Conservation (phyloP, 2,888 invertebrate species). For the Melieria picta region DNA sequence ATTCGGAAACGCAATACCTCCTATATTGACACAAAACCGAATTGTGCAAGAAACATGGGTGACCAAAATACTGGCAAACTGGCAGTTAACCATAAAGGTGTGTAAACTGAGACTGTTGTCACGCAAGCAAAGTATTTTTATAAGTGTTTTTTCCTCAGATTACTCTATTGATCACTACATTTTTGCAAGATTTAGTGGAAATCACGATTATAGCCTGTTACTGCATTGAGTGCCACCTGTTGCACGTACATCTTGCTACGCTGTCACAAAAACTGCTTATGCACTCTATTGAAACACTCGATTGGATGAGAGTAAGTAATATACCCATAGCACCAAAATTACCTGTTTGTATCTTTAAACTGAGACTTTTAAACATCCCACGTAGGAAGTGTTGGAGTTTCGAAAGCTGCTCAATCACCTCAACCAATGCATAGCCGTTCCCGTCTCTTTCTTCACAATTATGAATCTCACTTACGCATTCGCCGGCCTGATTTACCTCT, state of each 20-base stretch:
- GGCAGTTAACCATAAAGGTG: slow-evolving; percentile 47
- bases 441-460: slow-evolving; percentile 80
- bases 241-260: slow-evolving; percentile 79
- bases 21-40: slow-evolving; percentile 54
- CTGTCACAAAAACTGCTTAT: slow-evolving; percentile 78
- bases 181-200: slow-evolving; percentile 84
- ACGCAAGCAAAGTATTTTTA: background rate
- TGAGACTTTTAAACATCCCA: slow-evolving; percentile 3
- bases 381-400: slow-evolving; percentile 82
- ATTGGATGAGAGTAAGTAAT: slow-evolving; percentile 79
- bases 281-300: slow-evolving; percentile 75
- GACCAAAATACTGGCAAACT: slow-evolving; percentile 46
- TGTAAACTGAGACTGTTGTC: background rate
- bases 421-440: slow-evolving; percentile 79
- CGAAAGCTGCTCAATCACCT: slow-evolving; percentile 80
- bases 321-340: too few species aligned
- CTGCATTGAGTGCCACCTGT: slow-evolving; percentile 81
- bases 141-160: slow-evolving; percentile 65
- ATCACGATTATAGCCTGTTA: slow-evolving; percentile 85
- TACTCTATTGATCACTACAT: slow-evolving; percentile 74
- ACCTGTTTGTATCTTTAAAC: background rate
- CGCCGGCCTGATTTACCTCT: slow-evolving; percentile 73
- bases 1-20: slow-evolving; percentile 70
- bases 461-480: slow-evolving; percentile 79
- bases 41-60: slow-evolving; percentile 55